phyloP scores from a whole-genome alignment of 2,113 vertebrate genomes.

The Vulpes ferrilata region DNA sequence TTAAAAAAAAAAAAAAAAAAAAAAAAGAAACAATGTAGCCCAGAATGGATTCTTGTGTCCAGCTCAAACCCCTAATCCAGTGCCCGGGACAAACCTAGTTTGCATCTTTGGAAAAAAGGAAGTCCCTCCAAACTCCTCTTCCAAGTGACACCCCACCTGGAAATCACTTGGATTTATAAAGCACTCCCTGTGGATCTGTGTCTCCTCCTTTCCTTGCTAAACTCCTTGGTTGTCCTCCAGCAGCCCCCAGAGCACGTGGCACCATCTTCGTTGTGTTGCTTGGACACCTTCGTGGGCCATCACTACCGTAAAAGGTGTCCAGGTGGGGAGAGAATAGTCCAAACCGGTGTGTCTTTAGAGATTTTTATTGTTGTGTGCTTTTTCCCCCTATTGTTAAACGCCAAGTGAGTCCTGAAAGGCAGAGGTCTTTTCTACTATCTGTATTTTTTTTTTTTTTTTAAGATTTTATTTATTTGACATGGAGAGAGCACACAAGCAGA shows the following conservation, averaged over 20 bases:
- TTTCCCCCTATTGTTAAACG: not conserved
- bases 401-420: not conserved
- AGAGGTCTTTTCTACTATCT: not conserved
- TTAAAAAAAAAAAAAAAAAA: not conserved
- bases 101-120: not conserved
- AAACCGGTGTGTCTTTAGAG: not conserved
- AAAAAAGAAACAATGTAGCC: not conserved
- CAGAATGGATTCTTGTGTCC: not conserved
- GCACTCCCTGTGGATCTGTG: rapidly evolving
- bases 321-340: not conserved
- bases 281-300: not conserved
- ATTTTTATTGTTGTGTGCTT: not conserved
- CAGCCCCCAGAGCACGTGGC: rapidly evolving
- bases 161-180: rapidly evolving
- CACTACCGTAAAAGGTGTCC: not conserved
- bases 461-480: too few relatives aligned
- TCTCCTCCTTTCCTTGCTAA: not conserved
- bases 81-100: not conserved
- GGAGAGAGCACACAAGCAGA: too few relatives aligned
- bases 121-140: not conserved
- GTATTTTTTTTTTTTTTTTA: not conserved
- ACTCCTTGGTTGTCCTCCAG: rapidly evolving
- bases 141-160: not conserved
- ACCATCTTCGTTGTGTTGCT: rapidly evolving
- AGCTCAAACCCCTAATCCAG: not conserved